Evolutionary conservation across 1,140 invertebrate species (phyloP).

Genomic region (Rhagoletis zephyria): DNA sequence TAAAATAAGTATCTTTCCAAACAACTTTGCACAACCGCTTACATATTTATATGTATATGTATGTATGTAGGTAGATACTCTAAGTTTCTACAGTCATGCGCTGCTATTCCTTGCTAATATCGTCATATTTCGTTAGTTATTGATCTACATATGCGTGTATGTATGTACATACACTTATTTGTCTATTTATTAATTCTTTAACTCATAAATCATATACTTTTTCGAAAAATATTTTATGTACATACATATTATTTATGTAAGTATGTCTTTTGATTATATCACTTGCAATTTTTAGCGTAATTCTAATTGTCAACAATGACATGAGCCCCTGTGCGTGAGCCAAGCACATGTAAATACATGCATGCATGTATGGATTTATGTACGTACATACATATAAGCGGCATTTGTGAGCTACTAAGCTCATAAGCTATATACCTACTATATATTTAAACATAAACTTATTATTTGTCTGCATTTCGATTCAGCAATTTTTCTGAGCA

Average conservation of each 20-base stretch:
- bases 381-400: too few relatives aligned
- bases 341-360: neutral
- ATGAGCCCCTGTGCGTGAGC: neutral
- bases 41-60: neutral
- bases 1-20: neutral
- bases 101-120: neutral
- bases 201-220: neutral
- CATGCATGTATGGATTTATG: neutral
- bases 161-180: neutral
- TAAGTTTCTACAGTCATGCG: neutral
- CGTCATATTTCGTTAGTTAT: neutral
- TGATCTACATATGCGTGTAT: neutral
- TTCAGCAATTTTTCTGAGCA: slow-evolving; percentile 18
- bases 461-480: neutral
- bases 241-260: too few relatives aligned
- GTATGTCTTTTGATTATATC: slow-evolving; percentile 37
- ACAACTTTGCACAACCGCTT: neutral
- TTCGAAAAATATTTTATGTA: neutral
- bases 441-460: too few relatives aligned
- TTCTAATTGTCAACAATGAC: neutral
- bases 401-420: neutral
- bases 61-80: neutral
- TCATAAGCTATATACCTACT: too few relatives aligned
- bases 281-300: neutral
- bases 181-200: neutral